Percentiles rank a stretch among this genome's conserved stretches.
phyloP scores from a whole-genome alignment of 2,113 vertebrate genomes.

The Dasyprocta punctata region DNA sequence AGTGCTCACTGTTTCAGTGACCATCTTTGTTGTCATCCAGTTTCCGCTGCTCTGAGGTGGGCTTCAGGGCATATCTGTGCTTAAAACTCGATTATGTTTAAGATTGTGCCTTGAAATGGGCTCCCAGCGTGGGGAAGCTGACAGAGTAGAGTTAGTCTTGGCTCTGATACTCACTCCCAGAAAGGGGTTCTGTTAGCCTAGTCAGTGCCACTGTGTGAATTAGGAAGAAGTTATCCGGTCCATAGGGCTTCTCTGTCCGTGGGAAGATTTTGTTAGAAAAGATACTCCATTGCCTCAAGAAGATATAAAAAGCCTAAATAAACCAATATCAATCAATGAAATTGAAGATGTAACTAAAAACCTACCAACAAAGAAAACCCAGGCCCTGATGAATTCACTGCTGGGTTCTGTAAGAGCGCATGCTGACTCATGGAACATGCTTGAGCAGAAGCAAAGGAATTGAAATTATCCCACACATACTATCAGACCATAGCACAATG shows the following conservation, averaged over 20 bases:
- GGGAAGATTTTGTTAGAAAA: background rate
- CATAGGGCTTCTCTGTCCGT: background rate
- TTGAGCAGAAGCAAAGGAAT: background rate
- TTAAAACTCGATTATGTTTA: background rate
- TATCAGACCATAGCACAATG: background rate
- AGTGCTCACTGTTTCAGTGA: background rate
- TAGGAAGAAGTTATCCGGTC: background rate
- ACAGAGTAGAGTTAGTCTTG: background rate
- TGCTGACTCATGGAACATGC: background rate
- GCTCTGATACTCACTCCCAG: background rate
- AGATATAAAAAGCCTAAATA: background rate
- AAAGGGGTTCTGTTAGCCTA: background rate
- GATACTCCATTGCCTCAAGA: background rate
- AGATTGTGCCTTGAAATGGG: background rate
- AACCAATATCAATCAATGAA: background rate
- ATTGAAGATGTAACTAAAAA: background rate
- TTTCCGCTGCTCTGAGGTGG: background rate
- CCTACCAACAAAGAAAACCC: background rate
- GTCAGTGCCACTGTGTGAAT: background rate
- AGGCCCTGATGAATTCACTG: background rate
- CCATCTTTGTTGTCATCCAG: background rate
- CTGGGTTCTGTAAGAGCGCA: background rate
- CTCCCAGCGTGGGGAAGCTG: background rate
- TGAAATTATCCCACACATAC: background rate
- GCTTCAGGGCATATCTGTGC: background rate